phyloP scores from a whole-genome alignment of 2,113 vertebrate genomes.

The Gymnarchus niloticus region DNA sequence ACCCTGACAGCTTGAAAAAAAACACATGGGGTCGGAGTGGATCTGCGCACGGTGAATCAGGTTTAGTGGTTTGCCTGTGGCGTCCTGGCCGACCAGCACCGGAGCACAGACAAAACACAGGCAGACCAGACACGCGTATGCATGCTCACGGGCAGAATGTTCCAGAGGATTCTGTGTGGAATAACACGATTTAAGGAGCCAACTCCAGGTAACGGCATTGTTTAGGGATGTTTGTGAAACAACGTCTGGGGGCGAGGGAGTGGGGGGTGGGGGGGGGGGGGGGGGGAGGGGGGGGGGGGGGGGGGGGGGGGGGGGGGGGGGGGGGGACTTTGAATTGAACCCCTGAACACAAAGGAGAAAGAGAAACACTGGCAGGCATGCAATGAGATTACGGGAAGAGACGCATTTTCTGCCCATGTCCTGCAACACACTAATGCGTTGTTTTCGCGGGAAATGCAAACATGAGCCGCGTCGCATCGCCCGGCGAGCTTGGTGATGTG shows the following conservation, averaged over 20 bases:
- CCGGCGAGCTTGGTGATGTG: background rate
- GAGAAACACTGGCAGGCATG: constrained; percentile 19
- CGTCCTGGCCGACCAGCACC: background rate
- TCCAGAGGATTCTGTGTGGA: background rate
- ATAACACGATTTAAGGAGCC: background rate
- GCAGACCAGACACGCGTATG: background rate
- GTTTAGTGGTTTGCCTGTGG: background rate
- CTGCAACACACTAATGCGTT: background rate
- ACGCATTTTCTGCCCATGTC: constrained; percentile 3
- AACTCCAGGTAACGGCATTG: background rate
- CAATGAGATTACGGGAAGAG: constrained; percentile 19
- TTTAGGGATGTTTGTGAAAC: constrained; percentile 1
- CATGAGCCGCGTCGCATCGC: background rate
- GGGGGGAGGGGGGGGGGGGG: no score
- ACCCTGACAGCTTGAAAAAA: background rate
- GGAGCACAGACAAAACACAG: background rate
- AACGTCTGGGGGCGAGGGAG: no score
- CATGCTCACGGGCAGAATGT: background rate
- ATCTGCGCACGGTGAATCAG: background rate
- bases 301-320: background rate
- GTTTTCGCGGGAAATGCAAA: background rate
- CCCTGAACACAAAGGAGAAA: background rate
- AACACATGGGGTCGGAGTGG: background rate
- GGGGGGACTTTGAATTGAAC: background rate
- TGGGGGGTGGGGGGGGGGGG: no score